Percentiles rank a stretch among this genome's conserved stretches.
These are phyloP conservation scores for Corvus hawaiiensis DNA, from an alignment of 2,113 vertebrate species.

Conservation along the genomic window DNA sequence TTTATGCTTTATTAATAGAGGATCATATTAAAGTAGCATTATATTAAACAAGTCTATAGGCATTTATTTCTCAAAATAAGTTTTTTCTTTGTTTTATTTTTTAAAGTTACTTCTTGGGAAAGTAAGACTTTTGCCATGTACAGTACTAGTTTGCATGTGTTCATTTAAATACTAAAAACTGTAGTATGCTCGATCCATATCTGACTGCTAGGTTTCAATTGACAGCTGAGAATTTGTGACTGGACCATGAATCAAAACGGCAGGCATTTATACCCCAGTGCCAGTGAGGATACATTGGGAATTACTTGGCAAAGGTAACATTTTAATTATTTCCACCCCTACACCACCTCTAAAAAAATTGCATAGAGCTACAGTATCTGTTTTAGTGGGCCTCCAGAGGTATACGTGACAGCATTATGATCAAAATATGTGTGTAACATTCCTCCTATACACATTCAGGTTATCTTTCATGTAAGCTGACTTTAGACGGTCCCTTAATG, in stretches of 20 bases:
- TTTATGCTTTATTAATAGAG: slow-evolving; percentile 74
- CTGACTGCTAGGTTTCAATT: slow-evolving; percentile 99
- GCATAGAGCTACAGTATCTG: slow-evolving; percentile 71
- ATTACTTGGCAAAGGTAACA: slow-evolving; percentile 99
- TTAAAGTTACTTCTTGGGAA: slow-evolving; percentile 68
- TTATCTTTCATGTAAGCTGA: slow-evolving; percentile 19
- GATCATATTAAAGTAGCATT: slow-evolving; percentile 59
- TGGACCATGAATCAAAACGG: slow-evolving; percentile 99
- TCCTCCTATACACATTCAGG: slow-evolving; percentile 30
- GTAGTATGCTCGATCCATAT: slow-evolving; percentile 95
- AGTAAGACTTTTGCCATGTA: slow-evolving; percentile 76
- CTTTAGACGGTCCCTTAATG: background rate
- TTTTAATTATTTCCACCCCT: slow-evolving; percentile 98
- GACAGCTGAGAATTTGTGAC: slow-evolving; percentile 99
- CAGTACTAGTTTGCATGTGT: slow-evolving; percentile 84
- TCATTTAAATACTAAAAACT: slow-evolving; percentile 91
- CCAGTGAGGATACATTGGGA: slow-evolving; percentile 99
- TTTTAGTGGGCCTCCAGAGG: slow-evolving; percentile 56
- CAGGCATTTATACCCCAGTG: slow-evolving; percentile 99
- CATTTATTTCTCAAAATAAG: slow-evolving; percentile 69
- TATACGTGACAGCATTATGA: slow-evolving; percentile 58
- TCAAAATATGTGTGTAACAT: background rate
- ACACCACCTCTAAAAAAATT: slow-evolving; percentile 75
- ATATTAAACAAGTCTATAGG: slow-evolving; percentile 51
- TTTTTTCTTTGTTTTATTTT: slow-evolving; percentile 50